These are phyloP conservation scores for Caenorhabditis sp. DNA, from an alignment of 2,888 invertebrate species.

Conservation along the genomic window DNA sequence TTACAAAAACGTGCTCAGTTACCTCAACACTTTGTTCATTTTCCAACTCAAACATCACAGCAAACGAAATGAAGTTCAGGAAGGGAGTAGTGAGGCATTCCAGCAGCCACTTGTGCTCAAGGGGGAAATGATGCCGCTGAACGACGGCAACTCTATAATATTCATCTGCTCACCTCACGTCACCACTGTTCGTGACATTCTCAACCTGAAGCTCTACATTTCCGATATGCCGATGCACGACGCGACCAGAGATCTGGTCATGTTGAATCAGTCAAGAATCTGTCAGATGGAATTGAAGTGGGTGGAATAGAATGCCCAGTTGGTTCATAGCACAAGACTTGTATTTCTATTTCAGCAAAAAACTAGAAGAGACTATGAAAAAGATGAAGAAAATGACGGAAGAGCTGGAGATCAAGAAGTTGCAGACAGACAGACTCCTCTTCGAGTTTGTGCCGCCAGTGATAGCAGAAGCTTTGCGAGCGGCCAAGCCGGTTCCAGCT, in stretches of 20 bases:
- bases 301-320: too few species aligned
- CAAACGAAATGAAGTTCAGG: constrained; percentile 71
- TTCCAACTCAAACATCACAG: constrained; percentile 76
- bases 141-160: constrained; percentile 76
- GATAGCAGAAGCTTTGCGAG: constrained; percentile 75
- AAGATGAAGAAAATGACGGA: constrained; percentile 74
- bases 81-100: constrained; percentile 63
- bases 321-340: neutral
- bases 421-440: constrained; percentile 72
- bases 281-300: constrained; percentile 81
- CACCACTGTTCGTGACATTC: constrained; percentile 77
- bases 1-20: constrained; percentile 77
- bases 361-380: constrained; percentile 77
- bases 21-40: constrained; percentile 80
- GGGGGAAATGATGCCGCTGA: constrained; percentile 76
- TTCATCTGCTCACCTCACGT: constrained; percentile 81
- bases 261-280: constrained; percentile 80
- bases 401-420: constrained; percentile 75
- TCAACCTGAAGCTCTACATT: constrained; percentile 78
- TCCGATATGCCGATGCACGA: constrained; percentile 82
- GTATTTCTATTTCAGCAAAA: constrained; percentile 66
- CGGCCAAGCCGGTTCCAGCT: constrained; percentile 72
- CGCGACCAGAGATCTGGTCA: constrained; percentile 80
- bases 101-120: constrained; percentile 73
- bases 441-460: constrained; percentile 77